A percentile compares a stretch with the other conserved stretches of the same genome.
Evolutionary conservation across 2,888 invertebrate genomes (phyloP).

Genomic region (Cataglyphis cursor): DNA sequence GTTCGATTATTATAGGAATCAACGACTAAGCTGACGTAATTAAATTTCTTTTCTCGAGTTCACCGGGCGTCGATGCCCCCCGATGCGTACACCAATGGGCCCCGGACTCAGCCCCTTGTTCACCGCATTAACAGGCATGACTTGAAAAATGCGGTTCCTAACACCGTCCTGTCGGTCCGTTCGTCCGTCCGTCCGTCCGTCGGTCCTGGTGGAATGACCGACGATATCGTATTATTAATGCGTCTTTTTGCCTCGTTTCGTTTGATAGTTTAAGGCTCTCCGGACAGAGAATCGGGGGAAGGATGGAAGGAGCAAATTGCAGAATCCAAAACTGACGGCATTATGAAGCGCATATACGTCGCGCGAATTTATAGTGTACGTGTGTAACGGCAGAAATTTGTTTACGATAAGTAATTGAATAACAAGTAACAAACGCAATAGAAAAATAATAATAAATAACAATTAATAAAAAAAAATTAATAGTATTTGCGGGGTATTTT

Average conservation of each 20-base stretch:
- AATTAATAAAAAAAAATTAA: slow-evolving; percentile 47
- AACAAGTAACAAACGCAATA: slow-evolving; percentile 14
- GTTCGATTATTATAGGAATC: slow-evolving; percentile 63
- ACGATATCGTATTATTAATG: slow-evolving; percentile 84
- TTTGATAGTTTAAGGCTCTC: slow-evolving; percentile 76
- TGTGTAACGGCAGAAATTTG: slow-evolving; percentile 7
- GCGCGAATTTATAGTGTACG: background rate
- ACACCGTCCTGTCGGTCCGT: slow-evolving; percentile 80
- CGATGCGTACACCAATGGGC: slow-evolving; percentile 73
- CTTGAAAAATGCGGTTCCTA: slow-evolving; percentile 86
- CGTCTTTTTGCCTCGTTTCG: slow-evolving; percentile 82
- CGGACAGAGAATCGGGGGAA: background rate
- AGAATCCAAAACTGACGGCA: slow-evolving; percentile 71
- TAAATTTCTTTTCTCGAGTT: slow-evolving; percentile 64
- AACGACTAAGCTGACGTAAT: slow-evolving; percentile 63
- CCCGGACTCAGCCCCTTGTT: slow-evolving; percentile 76
- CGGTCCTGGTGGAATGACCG: slow-evolving; percentile 78
- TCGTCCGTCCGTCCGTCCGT: slow-evolving; percentile 67
- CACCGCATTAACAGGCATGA: slow-evolving; percentile 85
- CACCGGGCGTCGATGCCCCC: slow-evolving; percentile 64
- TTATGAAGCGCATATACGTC: slow-evolving; percentile 45
- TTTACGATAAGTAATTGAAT: slow-evolving; percentile 19
- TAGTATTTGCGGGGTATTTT: slow-evolving; percentile 20
- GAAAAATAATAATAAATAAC: slow-evolving; percentile 38
- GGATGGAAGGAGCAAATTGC: slow-evolving; percentile 67